These are phyloP conservation scores for Peromyscus melanophrys DNA, from an alignment of 2,797 vertebrate species.

Conservation along the genomic window DNA sequence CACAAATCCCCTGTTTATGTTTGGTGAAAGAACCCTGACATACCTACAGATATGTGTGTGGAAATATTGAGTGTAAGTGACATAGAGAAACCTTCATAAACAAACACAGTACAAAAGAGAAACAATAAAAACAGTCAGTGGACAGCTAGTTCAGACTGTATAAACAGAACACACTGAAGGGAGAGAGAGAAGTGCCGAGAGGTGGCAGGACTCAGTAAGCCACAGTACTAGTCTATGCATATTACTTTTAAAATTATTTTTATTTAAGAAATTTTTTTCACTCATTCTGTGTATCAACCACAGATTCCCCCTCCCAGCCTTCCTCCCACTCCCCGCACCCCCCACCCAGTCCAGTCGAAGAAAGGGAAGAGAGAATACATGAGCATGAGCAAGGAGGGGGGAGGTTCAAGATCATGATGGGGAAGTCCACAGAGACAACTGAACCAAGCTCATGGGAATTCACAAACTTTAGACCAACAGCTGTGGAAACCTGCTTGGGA, in stretches of 20 bases:
- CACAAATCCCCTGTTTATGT: neutral
- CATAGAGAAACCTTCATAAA: constrained; percentile 13
- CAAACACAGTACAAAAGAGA: constrained; percentile 1
- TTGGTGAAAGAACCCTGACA: neutral
- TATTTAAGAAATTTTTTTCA: too few relatives aligned
- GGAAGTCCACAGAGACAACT: too few relatives aligned
- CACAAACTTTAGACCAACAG: too few relatives aligned
- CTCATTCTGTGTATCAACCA: too few relatives aligned
- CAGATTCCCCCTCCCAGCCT: too few relatives aligned
- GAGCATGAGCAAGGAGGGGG: too few relatives aligned
- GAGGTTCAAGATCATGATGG: too few relatives aligned
- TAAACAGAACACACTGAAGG: neutral
- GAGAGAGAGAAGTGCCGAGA: neutral
- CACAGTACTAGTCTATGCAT: neutral
- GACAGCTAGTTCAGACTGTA: neutral
- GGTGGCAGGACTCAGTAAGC: neutral
- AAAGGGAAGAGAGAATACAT: too few relatives aligned
- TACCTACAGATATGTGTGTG: neutral
- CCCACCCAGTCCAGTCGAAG: too few relatives aligned
- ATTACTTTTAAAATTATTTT: neutral
- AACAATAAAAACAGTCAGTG: constrained; percentile 21
- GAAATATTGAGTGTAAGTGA: constrained; percentile 24
- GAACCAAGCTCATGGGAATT: too few relatives aligned
- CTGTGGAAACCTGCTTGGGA: too few relatives aligned
- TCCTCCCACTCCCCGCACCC: too few relatives aligned